Percentiles rank a stretch among this genome's conserved stretches.
Conservation (phyloP, 2,888 invertebrate species). For the Clistopyga incitator region DNA sequence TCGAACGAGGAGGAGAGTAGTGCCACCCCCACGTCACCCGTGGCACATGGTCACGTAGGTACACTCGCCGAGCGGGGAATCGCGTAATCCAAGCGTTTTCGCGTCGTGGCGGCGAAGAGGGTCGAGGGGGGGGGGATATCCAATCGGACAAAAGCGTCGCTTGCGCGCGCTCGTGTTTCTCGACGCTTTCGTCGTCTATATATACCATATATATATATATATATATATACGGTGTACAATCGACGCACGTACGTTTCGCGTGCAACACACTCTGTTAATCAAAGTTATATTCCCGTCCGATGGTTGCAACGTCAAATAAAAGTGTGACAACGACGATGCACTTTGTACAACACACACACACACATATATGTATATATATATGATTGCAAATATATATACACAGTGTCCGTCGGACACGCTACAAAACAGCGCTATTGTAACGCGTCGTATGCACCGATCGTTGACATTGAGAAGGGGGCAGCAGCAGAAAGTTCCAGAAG, state of each 20-base stretch:
- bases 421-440: conserved; percentile 13
- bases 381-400: not conserved
- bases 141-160: conserved; percentile 63
- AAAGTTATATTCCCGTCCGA: conserved; percentile 35
- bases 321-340: conserved; percentile 1
- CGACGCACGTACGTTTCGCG: conserved; percentile 30
- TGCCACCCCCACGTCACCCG: conserved; percentile 38
- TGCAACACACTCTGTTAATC: conserved; percentile 37
- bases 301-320: conserved; percentile 56
- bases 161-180: conserved; percentile 59
- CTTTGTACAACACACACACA: too few species aligned
- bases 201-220: not conserved
- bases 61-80: conserved; percentile 38
- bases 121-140: too few species aligned
- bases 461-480: not conserved
- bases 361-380: not conserved
- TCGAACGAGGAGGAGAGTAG: conserved; percentile 8
- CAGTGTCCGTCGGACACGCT: not conserved
- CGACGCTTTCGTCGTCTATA: conserved; percentile 29
- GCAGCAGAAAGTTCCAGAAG: not conserved
- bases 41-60: conserved; percentile 58
- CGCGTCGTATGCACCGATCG: not conserved
- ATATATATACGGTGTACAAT: not conserved
- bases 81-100: conserved; percentile 64
- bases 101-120: conserved; percentile 3